phyloP scores from a whole-genome alignment of 2,888 invertebrate genomes.

The Arctia plantaginis region DNA sequence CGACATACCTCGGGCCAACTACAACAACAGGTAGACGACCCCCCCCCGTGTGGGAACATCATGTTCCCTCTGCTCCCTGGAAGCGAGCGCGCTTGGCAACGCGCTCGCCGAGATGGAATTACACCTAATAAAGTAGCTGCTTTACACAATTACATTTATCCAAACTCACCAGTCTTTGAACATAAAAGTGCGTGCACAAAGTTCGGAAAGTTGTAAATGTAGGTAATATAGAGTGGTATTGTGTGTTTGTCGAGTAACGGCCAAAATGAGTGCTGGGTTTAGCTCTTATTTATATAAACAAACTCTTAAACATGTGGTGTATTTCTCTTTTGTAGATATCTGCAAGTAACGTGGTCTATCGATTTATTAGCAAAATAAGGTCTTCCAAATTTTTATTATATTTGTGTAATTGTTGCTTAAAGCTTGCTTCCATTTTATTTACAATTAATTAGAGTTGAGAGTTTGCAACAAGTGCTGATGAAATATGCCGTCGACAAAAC shows the following conservation, averaged over 20 bases:
- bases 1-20: no score
- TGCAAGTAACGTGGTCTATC: not conserved
- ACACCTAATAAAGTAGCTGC: not conserved
- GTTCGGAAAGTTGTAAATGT: not conserved
- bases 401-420: not conserved
- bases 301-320: not conserved
- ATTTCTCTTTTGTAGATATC: not conserved
- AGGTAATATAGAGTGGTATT: not conserved
- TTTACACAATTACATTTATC: not conserved
- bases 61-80: no score
- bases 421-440: constrained; percentile 2
- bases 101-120: no score
- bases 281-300: not conserved
- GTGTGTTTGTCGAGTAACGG: not conserved
- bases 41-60: no score
- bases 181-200: not conserved
- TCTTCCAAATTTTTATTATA: not conserved
- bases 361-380: not conserved
- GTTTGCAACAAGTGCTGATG: constrained; percentile 9
- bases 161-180: not conserved
- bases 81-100: no score
- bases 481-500: not conserved
- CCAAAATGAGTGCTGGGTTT: not conserved
- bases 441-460: constrained; percentile 7
- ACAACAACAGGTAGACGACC: no score